Base-by-base conservation (phyloP, 2,797 vertebrate species). In the Fratercula arctica region DNA sequence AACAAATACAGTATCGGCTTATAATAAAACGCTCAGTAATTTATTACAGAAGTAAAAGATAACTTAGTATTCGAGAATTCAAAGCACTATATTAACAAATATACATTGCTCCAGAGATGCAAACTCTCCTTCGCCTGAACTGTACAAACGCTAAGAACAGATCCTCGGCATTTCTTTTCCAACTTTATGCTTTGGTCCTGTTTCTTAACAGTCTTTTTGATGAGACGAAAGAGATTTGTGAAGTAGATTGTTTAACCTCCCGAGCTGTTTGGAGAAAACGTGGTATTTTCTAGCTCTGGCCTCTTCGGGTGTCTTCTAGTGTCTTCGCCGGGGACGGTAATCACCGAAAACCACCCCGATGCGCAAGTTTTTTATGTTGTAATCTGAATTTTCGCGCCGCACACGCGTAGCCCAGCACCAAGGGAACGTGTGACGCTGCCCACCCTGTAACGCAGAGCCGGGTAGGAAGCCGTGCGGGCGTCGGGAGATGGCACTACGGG, bases 401-500 rank as follows among this genome's bases (percentile, higher is more conserved):
- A 4, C 9, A 4, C 9, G 1, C 13, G 0, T 46, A 53, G 9
- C 46, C 29, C 12, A 10, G 16, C 14, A 3, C 29, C 29, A 5
- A 67, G 81, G 75, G 23, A 41, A 53, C 4, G 18, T 6, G 16
- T 14, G 8, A 26, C 1, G 1, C 28, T 11, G 23, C 46, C 16
- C 33, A 11, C 19, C 25, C 24, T 10, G 1, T 10, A 10, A 8
- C 0, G 12, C 45, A 12, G 35, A 73, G 64, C 31, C 2, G 41
- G 0, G 5, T 3, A 9, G 16, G 75, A 11, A 31, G n/a, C 16
- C 16, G 1, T 0, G 18, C 6, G 0, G 0, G 41, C 3, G n/a
- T 76, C 84, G 15, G 10, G 9, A 59, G 84, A 15, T 51, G 70
- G 90, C 84, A 31, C 84, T 70, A 2, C 1, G 64, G 57, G 70